Base-by-base conservation (phyloP, 2,113 vertebrate species). In the Capreolus pygargus region DNA sequence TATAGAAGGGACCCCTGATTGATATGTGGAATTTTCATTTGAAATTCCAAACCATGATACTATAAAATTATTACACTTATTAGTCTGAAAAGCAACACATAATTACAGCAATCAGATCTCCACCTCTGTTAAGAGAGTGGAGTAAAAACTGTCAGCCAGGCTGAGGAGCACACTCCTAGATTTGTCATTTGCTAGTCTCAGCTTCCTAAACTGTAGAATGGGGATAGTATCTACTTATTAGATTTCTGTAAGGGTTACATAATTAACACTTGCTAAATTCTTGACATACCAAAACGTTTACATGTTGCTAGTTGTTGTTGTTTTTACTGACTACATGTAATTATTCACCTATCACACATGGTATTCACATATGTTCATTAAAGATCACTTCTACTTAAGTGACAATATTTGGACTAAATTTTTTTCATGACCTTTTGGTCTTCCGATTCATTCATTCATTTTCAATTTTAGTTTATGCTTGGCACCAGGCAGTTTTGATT, bases 91-190 rank as follows among this genome's bases (percentile, higher is more conserved):
- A 33, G 47, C 6, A 61, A 74, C 3, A 36, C 47, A 57, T 36
- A 5, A 11, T 81, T 27, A 79, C 30, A 67, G 12, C 47, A 86
- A 25, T 74, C 43, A 76, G 39, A 78, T 17, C 5, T 64, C 15
- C 74, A 61, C 16, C 67, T 85, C 33, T 67, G 19, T 30, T 74
- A 76, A 85, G 28, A 88, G 30, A 82, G 28, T 74, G 50, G 57
- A 86, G 27, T 64, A 13, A 70, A 70, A 61, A 52, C 67, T 39
- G 78, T 52, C 78, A 4, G 1, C 33, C 4, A 39, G 36, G 86
- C 19, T 7, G 19, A 33, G 2, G 0, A 8, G 4, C 13, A 64
- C 15, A 89, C 27, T 0, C 2, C 6, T 6, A 33, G 45, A 5
- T 76, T 61, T 82, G 39, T 1, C 47, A 15, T 47, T 83, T 21